Percentiles rank a stretch among this genome's conserved stretches.
Conservation (phyloP, 2,888 invertebrate species). For the Crossocerus cetratus region DNA sequence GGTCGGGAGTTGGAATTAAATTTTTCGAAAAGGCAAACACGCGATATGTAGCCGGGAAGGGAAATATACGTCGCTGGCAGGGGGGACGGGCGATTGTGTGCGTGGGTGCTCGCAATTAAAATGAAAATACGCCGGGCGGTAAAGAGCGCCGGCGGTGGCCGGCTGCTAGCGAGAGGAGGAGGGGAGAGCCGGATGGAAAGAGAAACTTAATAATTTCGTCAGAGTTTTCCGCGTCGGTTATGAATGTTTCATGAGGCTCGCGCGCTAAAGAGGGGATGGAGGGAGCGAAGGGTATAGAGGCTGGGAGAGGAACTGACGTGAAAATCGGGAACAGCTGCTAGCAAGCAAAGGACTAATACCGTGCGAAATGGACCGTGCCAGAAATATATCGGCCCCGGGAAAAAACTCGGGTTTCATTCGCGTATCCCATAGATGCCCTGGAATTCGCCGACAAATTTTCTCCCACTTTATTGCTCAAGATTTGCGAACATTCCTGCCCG, state of each 20-base stretch:
- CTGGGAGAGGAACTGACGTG: neutral
- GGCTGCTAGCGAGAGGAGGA: constrained; percentile 18
- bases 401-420: neutral
- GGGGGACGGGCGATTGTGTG: neutral
- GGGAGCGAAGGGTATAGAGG: too few relatives aligned
- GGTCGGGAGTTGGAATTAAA: too few relatives aligned
- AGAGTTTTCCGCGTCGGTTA: constrained; percentile 32
- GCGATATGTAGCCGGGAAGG: neutral
- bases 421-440: too few relatives aligned
- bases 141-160: neutral
- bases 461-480: too few relatives aligned
- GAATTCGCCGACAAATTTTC: neutral
- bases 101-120: constrained; percentile 35
- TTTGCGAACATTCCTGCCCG: too few relatives aligned
- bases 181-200: neutral
- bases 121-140: constrained; percentile 32
- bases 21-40: neutral
- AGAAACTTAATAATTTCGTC: constrained; percentile 38
- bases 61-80: neutral
- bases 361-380: constrained; percentile 5
- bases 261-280: neutral
- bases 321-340: constrained; percentile 27
- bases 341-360: constrained; percentile 9
- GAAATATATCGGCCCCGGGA: neutral
- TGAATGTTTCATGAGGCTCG: constrained; percentile 42